A percentile compares a stretch with the other conserved stretches of the same genome.
phyloP scores from a whole-genome alignment of 2,888 invertebrate species.

The Entomobrya proxima region DNA sequence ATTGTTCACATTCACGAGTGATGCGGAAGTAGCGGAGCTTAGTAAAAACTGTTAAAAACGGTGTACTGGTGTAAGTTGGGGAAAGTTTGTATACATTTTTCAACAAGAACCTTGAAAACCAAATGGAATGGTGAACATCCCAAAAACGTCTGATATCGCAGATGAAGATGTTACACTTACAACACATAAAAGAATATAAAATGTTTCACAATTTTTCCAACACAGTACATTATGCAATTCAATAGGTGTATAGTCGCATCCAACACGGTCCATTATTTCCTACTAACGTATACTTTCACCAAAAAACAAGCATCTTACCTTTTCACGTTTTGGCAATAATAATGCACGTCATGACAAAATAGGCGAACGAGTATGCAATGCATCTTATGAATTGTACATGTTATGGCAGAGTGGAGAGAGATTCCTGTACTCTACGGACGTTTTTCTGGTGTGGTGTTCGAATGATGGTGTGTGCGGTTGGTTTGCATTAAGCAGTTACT shows the following conservation, averaged over 20 bases:
- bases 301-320: neutral
- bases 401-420: neutral
- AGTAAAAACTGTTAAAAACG: constrained; percentile 3
- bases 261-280: too few relatives aligned
- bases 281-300: neutral
- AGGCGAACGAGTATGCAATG: constrained; percentile 21
- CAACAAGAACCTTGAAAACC: neutral
- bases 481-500: constrained; percentile 2
- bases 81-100: neutral
- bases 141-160: neutral
- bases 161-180: too few relatives aligned
- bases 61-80: neutral
- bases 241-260: too few relatives aligned
- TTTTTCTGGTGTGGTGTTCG: neutral
- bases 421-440: neutral
- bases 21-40: neutral
- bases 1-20: neutral
- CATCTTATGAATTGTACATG: constrained; percentile 54
- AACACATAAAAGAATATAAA: too few relatives aligned
- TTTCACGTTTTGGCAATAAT: constrained; percentile 2
- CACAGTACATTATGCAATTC: too few relatives aligned
- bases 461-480: constrained; percentile 3
- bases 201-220: too few relatives aligned
- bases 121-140: too few relatives aligned
- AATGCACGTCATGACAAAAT: neutral